Evolutionary conservation across 2,888 invertebrate species (phyloP), one percentile per base, ranked within the genome.

Genomic region (Alsophila aescularia): DNA sequence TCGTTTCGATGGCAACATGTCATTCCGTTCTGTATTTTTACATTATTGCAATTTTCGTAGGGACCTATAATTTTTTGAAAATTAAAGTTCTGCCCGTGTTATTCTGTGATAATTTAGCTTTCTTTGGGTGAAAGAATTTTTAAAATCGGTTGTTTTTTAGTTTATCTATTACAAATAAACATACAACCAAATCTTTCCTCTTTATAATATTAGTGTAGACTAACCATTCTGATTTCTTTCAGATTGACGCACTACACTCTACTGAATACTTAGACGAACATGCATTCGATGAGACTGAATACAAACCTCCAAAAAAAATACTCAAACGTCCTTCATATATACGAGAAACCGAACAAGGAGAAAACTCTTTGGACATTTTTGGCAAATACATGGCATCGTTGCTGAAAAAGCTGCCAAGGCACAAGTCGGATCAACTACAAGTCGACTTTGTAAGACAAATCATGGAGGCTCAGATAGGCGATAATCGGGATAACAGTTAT

Each of bases 351-450:
- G 0, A 10, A 9, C 15, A 13, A 34, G 37, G 52, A 29, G 70
- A 71, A 1, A 29, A 6, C 6, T 69, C 66, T 1, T 12, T 79
- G 4, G 74, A 80, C 15, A 55, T 70, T 13, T 83, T 83, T 16
- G 78, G 75, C 0, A 69, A 67, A 45, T 83, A 83, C 15, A 14
- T 81, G 0, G 66, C 65, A 0, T 73, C 79, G 0, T 43, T 83
- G 36, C 43, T 83, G 10, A 72, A 67, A 53, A 71, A 76, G n/a
- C 13, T 83, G 2, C 83, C 83, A 0, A 70, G 67, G 34, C 31
- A 67, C 0, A 62, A 70, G 0, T 75, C 80, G 0, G 73, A 72
- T 50, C 62, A 65, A 4, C 16, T 83, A 0, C 83, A 83, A 59
- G 66, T 64, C 7, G 75, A 81, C 2, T 74, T 83, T 13, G 61